A percentile compares a stretch with the other conserved stretches of the same genome.
Evolutionary conservation across 2,888 invertebrate species (phyloP).

Genomic region (Lissonota sp.): DNA sequence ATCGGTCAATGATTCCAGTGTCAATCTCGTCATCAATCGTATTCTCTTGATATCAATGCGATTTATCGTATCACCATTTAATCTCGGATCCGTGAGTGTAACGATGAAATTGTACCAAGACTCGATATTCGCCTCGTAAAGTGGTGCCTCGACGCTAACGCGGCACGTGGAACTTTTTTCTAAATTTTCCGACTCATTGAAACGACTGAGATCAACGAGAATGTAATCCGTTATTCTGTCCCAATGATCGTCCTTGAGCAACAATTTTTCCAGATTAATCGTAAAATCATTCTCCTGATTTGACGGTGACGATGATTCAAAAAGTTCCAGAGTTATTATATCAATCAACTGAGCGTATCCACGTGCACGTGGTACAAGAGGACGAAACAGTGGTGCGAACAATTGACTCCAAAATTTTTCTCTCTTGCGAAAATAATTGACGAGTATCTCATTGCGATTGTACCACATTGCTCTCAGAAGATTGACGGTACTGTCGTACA

Average conservation of each 20-base stretch:
- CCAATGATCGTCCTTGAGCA: slow-evolving; percentile 78
- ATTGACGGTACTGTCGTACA: slow-evolving; percentile 82
- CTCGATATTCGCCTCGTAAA: slow-evolving; percentile 80
- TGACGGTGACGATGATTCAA: slow-evolving; percentile 75
- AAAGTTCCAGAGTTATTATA: slow-evolving; percentile 81
- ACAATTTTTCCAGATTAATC: slow-evolving; percentile 77
- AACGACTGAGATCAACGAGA: slow-evolving; percentile 57
- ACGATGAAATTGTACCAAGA: slow-evolving; percentile 82
- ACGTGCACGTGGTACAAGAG: slow-evolving; percentile 74
- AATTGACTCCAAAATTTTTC: slow-evolving; percentile 82
- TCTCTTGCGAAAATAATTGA: slow-evolving; percentile 81
- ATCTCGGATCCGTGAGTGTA: slow-evolving; percentile 79
- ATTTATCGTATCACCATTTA: slow-evolving; percentile 63
- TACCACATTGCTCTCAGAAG: slow-evolving; percentile 83
- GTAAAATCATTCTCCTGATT: slow-evolving; percentile 78
- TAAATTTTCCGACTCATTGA: slow-evolving; percentile 10
- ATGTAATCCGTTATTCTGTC: slow-evolving; percentile 76
- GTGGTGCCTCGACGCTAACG: slow-evolving; percentile 68
- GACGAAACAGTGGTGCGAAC: slow-evolving; percentile 79
- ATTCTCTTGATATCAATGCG: slow-evolving; percentile 52
- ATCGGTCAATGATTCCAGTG: slow-evolving; percentile 75
- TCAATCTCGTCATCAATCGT: slow-evolving; percentile 74
- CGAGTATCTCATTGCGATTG: slow-evolving; percentile 81
- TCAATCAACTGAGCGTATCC: slow-evolving; percentile 82
- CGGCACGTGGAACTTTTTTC: slow-evolving; percentile 14